Evolutionary conservation across 2,888 invertebrate species (phyloP).

Genomic region (Mesoligia furuncula): DNA sequence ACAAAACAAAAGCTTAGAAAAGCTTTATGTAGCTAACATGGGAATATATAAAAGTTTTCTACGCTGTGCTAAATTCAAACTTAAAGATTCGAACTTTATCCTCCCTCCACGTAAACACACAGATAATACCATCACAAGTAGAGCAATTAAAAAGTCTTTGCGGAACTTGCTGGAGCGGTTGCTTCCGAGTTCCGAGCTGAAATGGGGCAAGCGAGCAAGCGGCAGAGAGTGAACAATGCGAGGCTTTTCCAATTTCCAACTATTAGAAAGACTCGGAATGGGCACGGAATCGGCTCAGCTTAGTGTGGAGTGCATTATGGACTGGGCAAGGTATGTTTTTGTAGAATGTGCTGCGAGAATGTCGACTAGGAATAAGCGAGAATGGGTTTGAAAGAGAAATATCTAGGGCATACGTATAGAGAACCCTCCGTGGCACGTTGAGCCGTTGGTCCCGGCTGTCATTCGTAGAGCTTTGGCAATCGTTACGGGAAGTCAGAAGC

Average conservation of each 20-base stretch:
- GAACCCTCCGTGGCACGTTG: neutral
- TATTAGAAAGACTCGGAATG: constrained; percentile 60
- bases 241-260: constrained; percentile 67
- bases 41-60: neutral
- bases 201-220: constrained; percentile 54
- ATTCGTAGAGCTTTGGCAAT: neutral
- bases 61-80: neutral
- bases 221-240: constrained; percentile 56
- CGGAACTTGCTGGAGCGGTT: constrained; percentile 38
- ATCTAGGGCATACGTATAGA: neutral
- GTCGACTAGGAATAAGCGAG: neutral
- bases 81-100: neutral
- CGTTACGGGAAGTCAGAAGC: neutral
- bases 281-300: constrained; percentile 31
- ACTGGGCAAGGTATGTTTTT: constrained; percentile 2
- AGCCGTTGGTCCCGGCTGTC: neutral
- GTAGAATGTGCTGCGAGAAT: neutral
- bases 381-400: neutral
- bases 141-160: constrained; percentile 61
- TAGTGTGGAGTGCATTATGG: constrained; percentile 15
- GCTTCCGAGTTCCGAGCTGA: constrained; percentile 50
- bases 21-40: neutral
- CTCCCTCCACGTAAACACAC: constrained; percentile 22
- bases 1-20: neutral
- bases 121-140: constrained; percentile 45